Evolutionary conservation across 2,113 vertebrate genomes (phyloP).

Genomic region (Balaenoptera acutorostrata): DNA sequence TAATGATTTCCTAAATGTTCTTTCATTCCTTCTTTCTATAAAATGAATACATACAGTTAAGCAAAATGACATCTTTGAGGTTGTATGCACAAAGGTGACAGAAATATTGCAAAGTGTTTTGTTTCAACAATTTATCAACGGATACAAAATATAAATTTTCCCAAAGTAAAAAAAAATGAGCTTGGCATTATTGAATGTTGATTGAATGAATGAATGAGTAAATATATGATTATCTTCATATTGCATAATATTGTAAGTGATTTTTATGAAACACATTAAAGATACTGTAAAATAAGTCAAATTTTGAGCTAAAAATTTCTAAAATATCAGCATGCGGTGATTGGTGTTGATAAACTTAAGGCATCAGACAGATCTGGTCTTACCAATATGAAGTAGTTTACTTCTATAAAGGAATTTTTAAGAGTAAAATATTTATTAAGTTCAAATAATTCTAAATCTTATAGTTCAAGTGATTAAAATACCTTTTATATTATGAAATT

Average conservation of each 20-base stretch:
- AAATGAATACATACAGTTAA: slow-evolving; percentile 64
- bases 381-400: not conserved
- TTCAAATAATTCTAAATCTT: not conserved
- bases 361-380: not conserved
- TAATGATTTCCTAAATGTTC: slow-evolving; percentile 75
- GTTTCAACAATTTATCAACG: not conserved
- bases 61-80: slow-evolving; percentile 52
- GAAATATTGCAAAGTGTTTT: slow-evolving; percentile 43
- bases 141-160: not conserved
- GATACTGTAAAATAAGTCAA: not conserved
- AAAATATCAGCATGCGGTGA: not conserved
- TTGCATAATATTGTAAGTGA: not conserved
- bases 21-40: slow-evolving; percentile 60
- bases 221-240: not conserved
- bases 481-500: not conserved
- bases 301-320: not conserved
- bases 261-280: not conserved
- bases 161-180: not conserved
- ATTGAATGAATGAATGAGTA: not conserved
- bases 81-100: slow-evolving; percentile 56
- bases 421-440: not conserved
- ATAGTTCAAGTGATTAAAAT: not conserved
- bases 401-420: not conserved
- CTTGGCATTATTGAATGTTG: not conserved
- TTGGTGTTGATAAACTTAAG: not conserved